Conservation (phyloP, 1,140 invertebrate genomes). For the Bradysia coprophila region DNA sequence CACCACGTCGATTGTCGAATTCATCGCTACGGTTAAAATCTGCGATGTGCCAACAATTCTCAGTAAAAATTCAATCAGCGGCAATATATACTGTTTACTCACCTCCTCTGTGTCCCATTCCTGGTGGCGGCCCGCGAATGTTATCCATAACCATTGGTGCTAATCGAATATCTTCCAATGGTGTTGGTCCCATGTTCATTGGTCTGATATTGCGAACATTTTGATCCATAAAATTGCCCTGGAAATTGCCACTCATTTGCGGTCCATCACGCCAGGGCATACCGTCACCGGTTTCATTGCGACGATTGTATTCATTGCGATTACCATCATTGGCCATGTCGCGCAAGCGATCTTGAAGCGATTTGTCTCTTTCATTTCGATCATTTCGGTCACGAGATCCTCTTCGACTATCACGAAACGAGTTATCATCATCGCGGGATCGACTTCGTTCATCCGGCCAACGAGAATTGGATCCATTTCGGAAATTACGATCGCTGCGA, state of each 20-base stretch:
- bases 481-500: constrained; percentile 3
- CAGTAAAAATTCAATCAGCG: not conserved
- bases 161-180: not conserved
- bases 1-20: not conserved
- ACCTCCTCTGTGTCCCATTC: constrained; percentile 4
- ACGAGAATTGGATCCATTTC: constrained; percentile 6
- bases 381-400: not conserved
- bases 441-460: constrained; percentile 6
- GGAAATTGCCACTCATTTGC: not conserved
- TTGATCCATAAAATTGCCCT: not conserved
- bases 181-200: not conserved
- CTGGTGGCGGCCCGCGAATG: not conserved
- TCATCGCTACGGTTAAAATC: constrained; percentile 1
- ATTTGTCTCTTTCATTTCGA: constrained; percentile 1
- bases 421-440: constrained; percentile 6
- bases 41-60: not conserved
- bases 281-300: not conserved
- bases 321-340: not conserved
- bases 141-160: not conserved
- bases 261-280: not conserved
- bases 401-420: constrained; percentile 5
- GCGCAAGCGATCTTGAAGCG: not conserved
- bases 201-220: not conserved
- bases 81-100: constrained; percentile 1
- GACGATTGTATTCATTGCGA: not conserved